Evolutionary conservation across 1,140 invertebrate species (phyloP).

Genomic region (Platyscapa corneri): DNA sequence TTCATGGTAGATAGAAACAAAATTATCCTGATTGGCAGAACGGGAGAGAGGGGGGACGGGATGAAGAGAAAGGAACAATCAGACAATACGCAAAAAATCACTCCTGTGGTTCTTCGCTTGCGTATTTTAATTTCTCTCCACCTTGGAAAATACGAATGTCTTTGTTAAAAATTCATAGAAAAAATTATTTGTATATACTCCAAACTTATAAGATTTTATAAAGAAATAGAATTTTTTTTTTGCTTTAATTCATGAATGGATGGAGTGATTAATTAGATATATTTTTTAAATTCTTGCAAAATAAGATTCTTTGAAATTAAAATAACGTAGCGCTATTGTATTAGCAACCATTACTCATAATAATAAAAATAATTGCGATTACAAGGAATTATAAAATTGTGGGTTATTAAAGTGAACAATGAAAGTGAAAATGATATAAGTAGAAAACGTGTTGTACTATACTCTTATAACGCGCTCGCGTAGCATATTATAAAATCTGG

Average conservation of each 20-base stretch:
- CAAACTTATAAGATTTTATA: neutral
- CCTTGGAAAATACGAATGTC: neutral
- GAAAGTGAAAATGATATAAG: neutral
- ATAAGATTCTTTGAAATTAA: neutral
- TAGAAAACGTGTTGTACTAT: constrained; percentile 19
- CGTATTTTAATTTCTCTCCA: neutral
- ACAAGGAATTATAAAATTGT: neutral
- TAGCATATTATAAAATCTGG: neutral
- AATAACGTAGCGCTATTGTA: neutral
- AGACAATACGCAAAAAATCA: neutral
- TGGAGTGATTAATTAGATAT: neutral
- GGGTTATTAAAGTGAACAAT: neutral
- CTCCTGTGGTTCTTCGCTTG: constrained; percentile 1
- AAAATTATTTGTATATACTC: neutral
- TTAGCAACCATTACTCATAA: neutral
- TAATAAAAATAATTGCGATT: neutral
- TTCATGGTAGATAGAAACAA: neutral
- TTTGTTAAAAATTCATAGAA: neutral
- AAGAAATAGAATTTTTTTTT: neutral
- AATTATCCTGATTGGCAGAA: neutral
- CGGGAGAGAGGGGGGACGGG: neutral
- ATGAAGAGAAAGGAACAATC: neutral
- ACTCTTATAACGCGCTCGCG: neutral
- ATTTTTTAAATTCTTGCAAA: too few species aligned
- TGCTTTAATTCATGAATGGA: neutral